phyloP scores from a whole-genome alignment of 2,113 vertebrate species.

The Anarrhichthys ocellatus region DNA sequence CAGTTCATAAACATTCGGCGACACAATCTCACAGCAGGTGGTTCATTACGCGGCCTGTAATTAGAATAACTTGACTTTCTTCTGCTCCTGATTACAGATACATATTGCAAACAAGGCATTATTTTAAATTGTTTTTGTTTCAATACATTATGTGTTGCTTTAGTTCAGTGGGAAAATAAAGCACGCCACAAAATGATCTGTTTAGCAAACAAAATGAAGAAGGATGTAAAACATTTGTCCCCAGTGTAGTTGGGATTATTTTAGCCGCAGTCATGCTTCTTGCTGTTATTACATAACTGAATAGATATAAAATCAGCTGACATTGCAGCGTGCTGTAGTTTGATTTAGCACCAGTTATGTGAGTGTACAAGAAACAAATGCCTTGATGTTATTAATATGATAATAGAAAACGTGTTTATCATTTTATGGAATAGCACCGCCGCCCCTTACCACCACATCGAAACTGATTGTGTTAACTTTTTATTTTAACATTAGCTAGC shows the following conservation, averaged over 20 bases:
- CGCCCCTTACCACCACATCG: too few relatives aligned
- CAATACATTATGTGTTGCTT: constrained; percentile 51
- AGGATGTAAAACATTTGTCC: constrained; percentile 11
- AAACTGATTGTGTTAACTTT: neutral
- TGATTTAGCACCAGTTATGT: constrained; percentile 8
- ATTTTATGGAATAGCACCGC: neutral
- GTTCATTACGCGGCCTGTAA: constrained; percentile 75
- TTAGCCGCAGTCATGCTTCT: neutral
- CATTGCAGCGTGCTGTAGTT: neutral
- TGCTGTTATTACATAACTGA: constrained; percentile 1
- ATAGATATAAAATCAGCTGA: neutral
- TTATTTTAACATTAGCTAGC: neutral
- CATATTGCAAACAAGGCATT: constrained; percentile 66
- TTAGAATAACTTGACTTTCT: constrained; percentile 74
- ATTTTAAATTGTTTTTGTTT: constrained; percentile 46
- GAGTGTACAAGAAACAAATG: neutral
- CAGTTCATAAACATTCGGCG: constrained; percentile 59
- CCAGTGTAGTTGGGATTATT: neutral
- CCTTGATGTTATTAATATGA: neutral
- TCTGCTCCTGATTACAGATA: constrained; percentile 70
- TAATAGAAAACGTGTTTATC: neutral
- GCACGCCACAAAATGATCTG: neutral
- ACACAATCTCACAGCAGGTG: constrained; percentile 70
- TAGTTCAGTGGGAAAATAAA: constrained; percentile 13
- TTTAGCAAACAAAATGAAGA: neutral